These are phyloP conservation scores for Luffia ferchaultella DNA, from an alignment of 2,888 invertebrate genomes.

Conservation along the genomic window DNA sequence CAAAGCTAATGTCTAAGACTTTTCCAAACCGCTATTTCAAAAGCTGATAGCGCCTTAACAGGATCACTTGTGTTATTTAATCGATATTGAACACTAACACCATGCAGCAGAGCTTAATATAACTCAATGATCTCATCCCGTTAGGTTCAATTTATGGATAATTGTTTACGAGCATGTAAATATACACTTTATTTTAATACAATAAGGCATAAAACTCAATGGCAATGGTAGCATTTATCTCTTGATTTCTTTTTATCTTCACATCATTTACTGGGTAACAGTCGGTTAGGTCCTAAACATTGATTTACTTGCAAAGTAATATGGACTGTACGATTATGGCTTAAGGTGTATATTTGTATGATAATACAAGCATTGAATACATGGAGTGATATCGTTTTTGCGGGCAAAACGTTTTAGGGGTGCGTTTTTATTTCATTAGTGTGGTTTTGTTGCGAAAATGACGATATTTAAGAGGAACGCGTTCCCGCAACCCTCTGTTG, in stretches of 20 bases:
- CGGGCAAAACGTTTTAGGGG: constrained; percentile 16
- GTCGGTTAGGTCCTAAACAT: too few species aligned
- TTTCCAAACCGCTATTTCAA: too few species aligned
- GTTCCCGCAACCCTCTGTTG: not conserved
- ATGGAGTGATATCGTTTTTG: constrained; percentile 16
- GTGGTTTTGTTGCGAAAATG: constrained; percentile 16
- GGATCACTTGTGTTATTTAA: too few species aligned
- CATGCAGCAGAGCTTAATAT: not conserved
- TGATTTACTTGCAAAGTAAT: constrained; percentile 14
- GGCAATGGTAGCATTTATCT: constrained; percentile 28
- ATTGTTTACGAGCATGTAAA: constrained; percentile 12
- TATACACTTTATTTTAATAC: constrained; percentile 23
- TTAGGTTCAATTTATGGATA: not conserved
- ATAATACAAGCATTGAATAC: constrained; percentile 13
- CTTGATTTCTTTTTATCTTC: constrained; percentile 45
- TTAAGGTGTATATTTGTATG: constrained; percentile 15
- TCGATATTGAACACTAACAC: not conserved
- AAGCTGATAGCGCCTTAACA: too few species aligned
- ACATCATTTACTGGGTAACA: constrained; percentile 44
- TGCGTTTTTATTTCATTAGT: constrained; percentile 35
- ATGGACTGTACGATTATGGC: constrained; percentile 15
- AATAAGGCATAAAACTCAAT: constrained; percentile 29
- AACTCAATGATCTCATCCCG: not conserved
- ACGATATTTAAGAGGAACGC: not conserved
- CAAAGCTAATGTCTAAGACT: too few species aligned